These are phyloP conservation scores for Lysandra bellargus DNA, from an alignment of 2,888 invertebrate genomes.

Conservation along the genomic window DNA sequence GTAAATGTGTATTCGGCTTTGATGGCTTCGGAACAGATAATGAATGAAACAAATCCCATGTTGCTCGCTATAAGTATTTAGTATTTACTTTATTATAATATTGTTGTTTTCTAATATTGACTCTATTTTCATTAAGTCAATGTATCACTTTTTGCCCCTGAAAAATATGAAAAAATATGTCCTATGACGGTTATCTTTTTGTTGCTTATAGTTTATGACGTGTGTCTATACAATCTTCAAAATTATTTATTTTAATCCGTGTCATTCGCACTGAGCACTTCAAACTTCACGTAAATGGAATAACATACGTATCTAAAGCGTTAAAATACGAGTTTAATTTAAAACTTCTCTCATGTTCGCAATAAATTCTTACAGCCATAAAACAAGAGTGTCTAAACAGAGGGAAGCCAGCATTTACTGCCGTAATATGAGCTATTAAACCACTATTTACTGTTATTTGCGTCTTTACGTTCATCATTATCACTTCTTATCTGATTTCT, in stretches of 20 bases:
- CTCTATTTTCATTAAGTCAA: background rate
- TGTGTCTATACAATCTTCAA: background rate
- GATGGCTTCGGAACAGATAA: background rate
- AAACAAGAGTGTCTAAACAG: slow-evolving; percentile 75
- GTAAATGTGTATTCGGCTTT: slow-evolving; percentile 69
- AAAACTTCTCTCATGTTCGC: slow-evolving; percentile 63
- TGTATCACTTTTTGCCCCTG: background rate
- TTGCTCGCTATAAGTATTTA: background rate
- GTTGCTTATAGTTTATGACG: too few species aligned
- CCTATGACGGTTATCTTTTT: too few species aligned
- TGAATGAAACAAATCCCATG: slow-evolving; percentile 4
- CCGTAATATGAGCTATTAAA: slow-evolving; percentile 60
- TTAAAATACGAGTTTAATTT: slow-evolving; percentile 71
- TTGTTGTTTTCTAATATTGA: background rate
- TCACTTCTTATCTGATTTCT: slow-evolving; percentile 46
- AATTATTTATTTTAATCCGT: background rate
- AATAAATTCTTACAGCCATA: slow-evolving; percentile 74
- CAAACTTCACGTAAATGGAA: background rate
- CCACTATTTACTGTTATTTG: slow-evolving; percentile 46
- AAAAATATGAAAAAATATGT: too few species aligned
- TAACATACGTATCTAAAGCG: slow-evolving; percentile 48
- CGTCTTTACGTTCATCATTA: background rate
- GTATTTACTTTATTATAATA: background rate
- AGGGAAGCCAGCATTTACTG: slow-evolving; percentile 70
- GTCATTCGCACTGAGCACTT: background rate